A percentile compares a stretch with the other conserved stretches of the same genome.
These are phyloP conservation scores for Miltochrista miniata DNA, from an alignment of 2,888 invertebrate genomes.

Conservation along the genomic window DNA sequence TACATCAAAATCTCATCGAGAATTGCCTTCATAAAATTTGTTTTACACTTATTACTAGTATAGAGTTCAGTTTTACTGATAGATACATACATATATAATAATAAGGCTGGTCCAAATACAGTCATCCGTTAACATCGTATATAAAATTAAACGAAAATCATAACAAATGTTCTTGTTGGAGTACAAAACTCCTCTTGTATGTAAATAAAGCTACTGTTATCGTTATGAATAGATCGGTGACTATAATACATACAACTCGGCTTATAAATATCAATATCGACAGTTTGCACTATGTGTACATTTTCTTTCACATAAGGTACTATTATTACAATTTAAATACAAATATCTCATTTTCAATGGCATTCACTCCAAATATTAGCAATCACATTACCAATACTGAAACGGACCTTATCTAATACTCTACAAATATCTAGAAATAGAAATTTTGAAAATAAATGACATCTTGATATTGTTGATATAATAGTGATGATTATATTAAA, in stretches of 20 bases:
- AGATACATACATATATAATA: constrained; percentile 45
- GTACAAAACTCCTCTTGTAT: constrained; percentile 19
- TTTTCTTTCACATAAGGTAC: constrained; percentile 45
- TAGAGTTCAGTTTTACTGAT: constrained; percentile 70
- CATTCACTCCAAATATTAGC: constrained; percentile 26
- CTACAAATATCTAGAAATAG: constrained; percentile 13
- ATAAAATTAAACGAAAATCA: constrained; percentile 65
- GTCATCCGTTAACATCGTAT: constrained; percentile 56
- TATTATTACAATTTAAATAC: constrained; percentile 30
- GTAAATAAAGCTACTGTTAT: constrained; percentile 35
- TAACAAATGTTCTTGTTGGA: constrained; percentile 53
- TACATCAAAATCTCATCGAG: constrained; percentile 44
- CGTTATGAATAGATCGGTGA: constrained; percentile 35
- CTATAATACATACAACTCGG: constrained; percentile 52
- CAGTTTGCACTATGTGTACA: constrained; percentile 53
- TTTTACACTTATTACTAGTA: constrained; percentile 48
- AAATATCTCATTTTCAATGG: constrained; percentile 15
- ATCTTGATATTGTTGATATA: neutral
- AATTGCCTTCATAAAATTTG: constrained; percentile 56
- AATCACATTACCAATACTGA: constrained; percentile 11
- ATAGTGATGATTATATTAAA: neutral
- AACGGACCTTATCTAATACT: constrained; percentile 13
- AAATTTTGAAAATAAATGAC: constrained; percentile 24
- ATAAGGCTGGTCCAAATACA: constrained; percentile 74
- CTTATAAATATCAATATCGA: constrained; percentile 59